Percentiles rank a stretch among this genome's conserved stretches.
phyloP scores from a whole-genome alignment of 2,797 vertebrate genomes.

The Thamnophis elegans region DNA sequence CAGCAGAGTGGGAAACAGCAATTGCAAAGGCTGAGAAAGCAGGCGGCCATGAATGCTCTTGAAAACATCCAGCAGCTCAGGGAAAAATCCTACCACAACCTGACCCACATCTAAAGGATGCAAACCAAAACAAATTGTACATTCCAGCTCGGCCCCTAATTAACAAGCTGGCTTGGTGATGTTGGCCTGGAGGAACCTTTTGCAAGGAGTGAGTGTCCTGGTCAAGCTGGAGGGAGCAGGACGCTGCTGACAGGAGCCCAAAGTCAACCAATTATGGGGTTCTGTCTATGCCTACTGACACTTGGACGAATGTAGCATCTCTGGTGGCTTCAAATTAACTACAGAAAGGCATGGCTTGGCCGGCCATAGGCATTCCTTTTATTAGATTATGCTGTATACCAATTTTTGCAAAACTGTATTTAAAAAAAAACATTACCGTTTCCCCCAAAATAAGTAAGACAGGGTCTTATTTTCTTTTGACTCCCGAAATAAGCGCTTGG shows the following conservation, averaged over 20 bases:
- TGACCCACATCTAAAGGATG: slow-evolving; percentile 59
- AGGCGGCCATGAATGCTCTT: slow-evolving; percentile 65
- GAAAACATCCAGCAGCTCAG: slow-evolving; percentile 60
- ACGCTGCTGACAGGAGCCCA: slow-evolving; percentile 58
- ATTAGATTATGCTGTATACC: slow-evolving; percentile 49
- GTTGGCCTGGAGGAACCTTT: slow-evolving; percentile 57
- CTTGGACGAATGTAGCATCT: slow-evolving; percentile 57
- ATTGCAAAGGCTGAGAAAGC: slow-evolving; percentile 61
- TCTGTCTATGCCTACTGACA: slow-evolving; percentile 29
- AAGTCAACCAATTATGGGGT: slow-evolving; percentile 62
- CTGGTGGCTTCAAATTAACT: slow-evolving; percentile 61
- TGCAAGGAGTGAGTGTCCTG: slow-evolving; percentile 45
- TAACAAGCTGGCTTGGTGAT: slow-evolving; percentile 59
- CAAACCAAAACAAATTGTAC: slow-evolving; percentile 62
- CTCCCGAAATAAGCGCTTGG: too few species aligned
- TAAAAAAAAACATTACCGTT: too few species aligned
- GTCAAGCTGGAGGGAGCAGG: slow-evolving; percentile 50
- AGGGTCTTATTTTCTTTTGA: too few species aligned
- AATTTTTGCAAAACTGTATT: slow-evolving; percentile 37
- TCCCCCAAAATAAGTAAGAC: too few species aligned
- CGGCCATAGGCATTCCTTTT: slow-evolving; percentile 43
- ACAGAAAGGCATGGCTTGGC: slow-evolving; percentile 61
- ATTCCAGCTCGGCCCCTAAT: slow-evolving; percentile 55
- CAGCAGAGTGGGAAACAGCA: slow-evolving; percentile 66
- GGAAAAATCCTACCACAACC: slow-evolving; percentile 28